Evolutionary conservation across 23 tunicate species (phyloP), one percentile per base, ranked within the genome.

Genomic region (Styela clava): DNA sequence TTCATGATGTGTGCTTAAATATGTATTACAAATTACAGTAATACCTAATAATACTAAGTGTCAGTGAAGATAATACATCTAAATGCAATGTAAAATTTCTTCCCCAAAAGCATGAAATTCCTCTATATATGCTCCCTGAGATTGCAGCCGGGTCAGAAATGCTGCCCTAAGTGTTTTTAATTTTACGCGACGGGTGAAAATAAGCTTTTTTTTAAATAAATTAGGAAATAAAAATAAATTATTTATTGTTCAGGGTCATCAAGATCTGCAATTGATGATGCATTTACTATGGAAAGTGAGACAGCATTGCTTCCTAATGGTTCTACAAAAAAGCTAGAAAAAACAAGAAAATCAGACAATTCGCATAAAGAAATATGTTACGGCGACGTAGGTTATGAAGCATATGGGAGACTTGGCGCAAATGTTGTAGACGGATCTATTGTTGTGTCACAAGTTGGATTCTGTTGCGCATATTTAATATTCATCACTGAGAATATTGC

Each of bases 391-490:
- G 97, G 94, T 34, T 78, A 74, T 69, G 68, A 71, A 62, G 99
- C 99, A 20, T 91, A 78, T 65, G 99, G 99, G 16, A 78, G 67
- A 64, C 63, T 64, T 28, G 99, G 99, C 19, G 76, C 92, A 7
- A 68, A 73, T 0, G 51, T 96, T 0, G 99, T 96, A 23, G 99
- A 96, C 61, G 74, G 69, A 16, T 90, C 97, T 26, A 96, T 96
- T 52, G 88, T 91, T 29, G 94, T 96, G 24, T 87, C 94, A 62
- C 99, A 96, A 87, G 83, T 86, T 62, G 98, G 94, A 18, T 94
- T 88, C 63, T 88, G 98, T 73, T 96, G 99, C 61, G 99, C 99
- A 0, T 96, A 96, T 68, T 72, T 96, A 26, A 96, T 96, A 16
- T 96, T 96, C 61, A 96, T 96, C 85, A 83, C 87, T 33, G 97